phyloP scores from a whole-genome alignment of 1,140 invertebrate genomes.

The Melitaea cinxia region DNA sequence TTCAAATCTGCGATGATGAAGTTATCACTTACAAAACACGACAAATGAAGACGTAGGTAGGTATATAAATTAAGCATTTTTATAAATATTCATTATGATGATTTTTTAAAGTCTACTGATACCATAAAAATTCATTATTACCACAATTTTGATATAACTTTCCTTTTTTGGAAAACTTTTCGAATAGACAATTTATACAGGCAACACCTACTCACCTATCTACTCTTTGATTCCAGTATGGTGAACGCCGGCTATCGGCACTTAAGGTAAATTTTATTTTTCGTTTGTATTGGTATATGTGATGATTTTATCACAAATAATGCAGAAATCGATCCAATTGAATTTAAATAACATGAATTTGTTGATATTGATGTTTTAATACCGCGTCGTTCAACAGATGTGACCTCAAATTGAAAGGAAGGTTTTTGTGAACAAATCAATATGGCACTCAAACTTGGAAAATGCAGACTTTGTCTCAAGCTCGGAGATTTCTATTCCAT shows the following conservation, averaged over 20 bases:
- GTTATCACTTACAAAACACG: too few species aligned
- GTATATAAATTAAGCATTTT: too few species aligned
- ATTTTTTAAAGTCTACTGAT: too few species aligned
- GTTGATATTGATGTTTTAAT: constrained; percentile 19
- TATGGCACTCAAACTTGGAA: constrained; percentile 79
- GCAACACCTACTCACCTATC: constrained; percentile 26
- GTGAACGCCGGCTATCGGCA: constrained; percentile 38
- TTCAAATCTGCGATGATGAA: too few species aligned
- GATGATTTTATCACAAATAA: constrained; percentile 14
- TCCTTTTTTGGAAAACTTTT: too few species aligned
- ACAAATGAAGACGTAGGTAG: too few species aligned
- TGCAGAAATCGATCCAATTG: constrained; percentile 27
- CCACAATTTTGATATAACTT: too few species aligned
- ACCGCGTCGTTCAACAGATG: constrained; percentile 38
- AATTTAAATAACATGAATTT: not conserved
- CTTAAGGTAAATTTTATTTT: constrained; percentile 31
- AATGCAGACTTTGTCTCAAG: constrained; percentile 81
- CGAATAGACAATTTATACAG: not conserved
- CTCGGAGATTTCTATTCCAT: constrained; percentile 81
- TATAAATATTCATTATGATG: too few species aligned
- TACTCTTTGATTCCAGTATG: constrained; percentile 22
- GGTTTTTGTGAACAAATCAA: constrained; percentile 69
- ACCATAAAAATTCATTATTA: too few species aligned
- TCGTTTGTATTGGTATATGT: constrained; percentile 20
- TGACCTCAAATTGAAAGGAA: constrained; percentile 62